Evolutionary conservation across 2,888 invertebrate species (phyloP).

Genomic region (Prenolepis imparis): DNA sequence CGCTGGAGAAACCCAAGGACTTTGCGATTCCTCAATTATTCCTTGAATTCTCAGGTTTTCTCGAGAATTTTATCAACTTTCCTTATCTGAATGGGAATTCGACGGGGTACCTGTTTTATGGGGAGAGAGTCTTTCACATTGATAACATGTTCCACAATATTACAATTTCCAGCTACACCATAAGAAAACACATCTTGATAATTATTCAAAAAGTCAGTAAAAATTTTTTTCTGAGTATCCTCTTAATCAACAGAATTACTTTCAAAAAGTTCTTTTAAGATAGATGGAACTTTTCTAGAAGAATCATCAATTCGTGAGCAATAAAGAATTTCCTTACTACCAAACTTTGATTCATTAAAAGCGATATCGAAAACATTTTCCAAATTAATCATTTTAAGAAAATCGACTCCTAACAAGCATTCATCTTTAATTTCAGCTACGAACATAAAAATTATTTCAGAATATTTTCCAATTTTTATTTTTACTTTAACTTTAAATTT

Average conservation of each 20-base stretch:
- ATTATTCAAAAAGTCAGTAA: too few relatives aligned
- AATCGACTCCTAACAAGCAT: background rate
- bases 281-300: too few relatives aligned
- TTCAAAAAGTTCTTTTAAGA: background rate
- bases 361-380: background rate
- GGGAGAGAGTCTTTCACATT: too few relatives aligned
- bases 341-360: too few relatives aligned
- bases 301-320: too few relatives aligned
- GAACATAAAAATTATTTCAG: background rate
- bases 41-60: background rate
- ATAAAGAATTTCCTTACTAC: too few relatives aligned
- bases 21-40: background rate
- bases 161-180: too few relatives aligned
- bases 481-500: background rate
- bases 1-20: background rate
- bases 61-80: background rate
- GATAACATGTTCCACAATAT: too few relatives aligned
- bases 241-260: background rate
- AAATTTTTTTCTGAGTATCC: too few relatives aligned
- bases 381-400: background rate
- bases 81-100: background rate
- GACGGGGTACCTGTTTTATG: background rate
- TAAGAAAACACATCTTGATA: too few relatives aligned
- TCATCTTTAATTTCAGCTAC: background rate
- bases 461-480: background rate